Evolutionary conservation across 2,888 invertebrate species (phyloP).

Genomic region (Balanococcus diminutus): DNA sequence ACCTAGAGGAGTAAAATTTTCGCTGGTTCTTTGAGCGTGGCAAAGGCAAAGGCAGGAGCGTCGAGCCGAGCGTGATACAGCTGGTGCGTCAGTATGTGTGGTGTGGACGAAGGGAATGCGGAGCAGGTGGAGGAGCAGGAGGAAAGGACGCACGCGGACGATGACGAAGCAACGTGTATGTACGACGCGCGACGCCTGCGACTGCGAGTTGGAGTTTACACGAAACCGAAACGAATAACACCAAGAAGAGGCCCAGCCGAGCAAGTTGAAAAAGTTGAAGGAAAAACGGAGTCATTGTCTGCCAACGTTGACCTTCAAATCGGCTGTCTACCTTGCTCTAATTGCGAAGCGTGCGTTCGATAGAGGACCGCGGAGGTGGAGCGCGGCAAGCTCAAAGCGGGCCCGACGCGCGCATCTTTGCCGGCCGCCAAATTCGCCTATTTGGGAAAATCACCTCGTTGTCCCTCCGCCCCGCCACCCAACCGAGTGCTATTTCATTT

Average conservation of each 20-base stretch:
- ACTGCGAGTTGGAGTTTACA: too few relatives aligned
- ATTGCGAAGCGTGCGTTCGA: conserved; percentile 34
- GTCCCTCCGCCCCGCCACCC: background rate
- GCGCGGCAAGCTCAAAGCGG: conserved; percentile 11
- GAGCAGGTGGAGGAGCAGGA: background rate
- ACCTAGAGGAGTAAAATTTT: background rate
- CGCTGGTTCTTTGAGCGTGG: background rate
- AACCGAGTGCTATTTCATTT: background rate
- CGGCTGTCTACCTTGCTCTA: conserved; percentile 54
- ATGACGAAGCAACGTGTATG: background rate
- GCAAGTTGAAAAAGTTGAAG: conserved; percentile 47
- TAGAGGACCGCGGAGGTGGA: background rate
- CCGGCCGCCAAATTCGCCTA: conserved; percentile 33
- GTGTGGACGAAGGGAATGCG: background rate
- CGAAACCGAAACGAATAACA: background rate
- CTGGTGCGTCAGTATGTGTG: background rate
- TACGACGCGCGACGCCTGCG: background rate
- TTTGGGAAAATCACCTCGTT: conserved; percentile 22
- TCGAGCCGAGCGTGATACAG: background rate
- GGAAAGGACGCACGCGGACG: background rate
- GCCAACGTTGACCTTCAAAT: conserved; percentile 52
- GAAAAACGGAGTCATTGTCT: conserved; percentile 51
- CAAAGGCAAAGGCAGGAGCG: background rate
- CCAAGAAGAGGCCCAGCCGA: conserved; percentile 1
- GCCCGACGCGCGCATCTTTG: conserved; percentile 26